A percentile compares a stretch with the other conserved stretches of the same genome.
Evolutionary conservation across 2,888 invertebrate species (phyloP).

Genomic region (Acanthoscelides obtectus): DNA sequence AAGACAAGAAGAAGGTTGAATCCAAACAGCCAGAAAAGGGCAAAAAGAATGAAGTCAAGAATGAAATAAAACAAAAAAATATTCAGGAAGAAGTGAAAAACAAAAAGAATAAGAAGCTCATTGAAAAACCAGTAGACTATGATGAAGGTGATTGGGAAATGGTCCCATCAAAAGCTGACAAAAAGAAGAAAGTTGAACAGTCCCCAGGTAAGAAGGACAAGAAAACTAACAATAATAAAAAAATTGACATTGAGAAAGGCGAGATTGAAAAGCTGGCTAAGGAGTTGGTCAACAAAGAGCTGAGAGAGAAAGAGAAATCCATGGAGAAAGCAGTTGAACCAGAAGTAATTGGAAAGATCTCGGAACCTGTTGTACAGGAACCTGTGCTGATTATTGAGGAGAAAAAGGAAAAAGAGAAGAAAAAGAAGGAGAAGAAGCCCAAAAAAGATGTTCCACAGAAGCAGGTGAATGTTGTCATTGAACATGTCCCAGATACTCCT

Average conservation of each 20-base stretch:
- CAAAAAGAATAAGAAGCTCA: slow-evolving; percentile 50
- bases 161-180: slow-evolving; percentile 65
- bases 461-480: slow-evolving; percentile 15
- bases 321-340: slow-evolving; percentile 14
- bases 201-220: slow-evolving; percentile 45
- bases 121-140: slow-evolving; percentile 65
- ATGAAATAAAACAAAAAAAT: slow-evolving; percentile 23
- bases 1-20: slow-evolving; percentile 46
- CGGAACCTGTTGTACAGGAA: slow-evolving; percentile 36
- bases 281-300: slow-evolving; percentile 50
- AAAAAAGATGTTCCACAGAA: slow-evolving; percentile 27
- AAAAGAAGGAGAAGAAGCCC: slow-evolving; percentile 43
- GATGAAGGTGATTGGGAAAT: slow-evolving; percentile 75
- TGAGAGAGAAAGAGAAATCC: slow-evolving; percentile 41
- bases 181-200: slow-evolving; percentile 60
- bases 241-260: slow-evolving; percentile 43
- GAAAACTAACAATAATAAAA: slow-evolving; percentile 39
- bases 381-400: slow-evolving; percentile 33
- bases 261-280: slow-evolving; percentile 51
- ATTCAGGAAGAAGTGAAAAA: slow-evolving; percentile 35
- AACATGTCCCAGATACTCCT: slow-evolving; percentile 21
- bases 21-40: slow-evolving; percentile 53
- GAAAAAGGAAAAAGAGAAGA: slow-evolving; percentile 39
- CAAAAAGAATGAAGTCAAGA: slow-evolving; percentile 39
- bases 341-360: neutral